phyloP scores from a whole-genome alignment of 1,140 invertebrate species.

The Platyscapa corneri region DNA sequence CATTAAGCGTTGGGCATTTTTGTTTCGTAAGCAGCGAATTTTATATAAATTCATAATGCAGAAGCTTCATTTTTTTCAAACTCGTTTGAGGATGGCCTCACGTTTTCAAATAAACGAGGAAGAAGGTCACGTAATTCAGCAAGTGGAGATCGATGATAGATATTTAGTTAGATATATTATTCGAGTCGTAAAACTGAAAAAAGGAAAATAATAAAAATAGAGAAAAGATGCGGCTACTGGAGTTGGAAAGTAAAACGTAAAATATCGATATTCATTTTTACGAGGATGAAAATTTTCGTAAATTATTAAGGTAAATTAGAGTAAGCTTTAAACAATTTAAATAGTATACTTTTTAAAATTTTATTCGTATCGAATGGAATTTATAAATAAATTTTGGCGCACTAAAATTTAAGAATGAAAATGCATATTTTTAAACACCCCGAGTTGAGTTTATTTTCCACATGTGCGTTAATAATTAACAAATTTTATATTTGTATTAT shows the following conservation, averaged over 20 bases:
- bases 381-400: not conserved
- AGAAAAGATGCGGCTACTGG: not conserved
- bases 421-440: no score
- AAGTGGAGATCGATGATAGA: slow-evolving; percentile 20
- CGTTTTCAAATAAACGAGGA: not conserved
- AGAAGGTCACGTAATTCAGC: not conserved
- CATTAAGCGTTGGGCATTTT: not conserved
- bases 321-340: not conserved
- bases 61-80: not conserved
- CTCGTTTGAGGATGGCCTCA: not conserved
- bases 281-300: not conserved
- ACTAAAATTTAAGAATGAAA: no score
- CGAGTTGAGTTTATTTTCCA: no score
- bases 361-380: not conserved
- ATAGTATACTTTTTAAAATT: not conserved
- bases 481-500: not conserved
- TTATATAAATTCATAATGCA: not conserved
- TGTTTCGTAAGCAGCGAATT: not conserved
- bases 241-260: not conserved
- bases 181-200: not conserved
- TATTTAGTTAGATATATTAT: slow-evolving; percentile 25
- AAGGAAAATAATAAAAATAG: slow-evolving; percentile 21
- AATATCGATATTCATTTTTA: slow-evolving; percentile 28
- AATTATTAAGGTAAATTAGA: not conserved
- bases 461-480: no score